Conservation (phyloP, 1,140 invertebrate species). For the Drosophila teissieri region DNA sequence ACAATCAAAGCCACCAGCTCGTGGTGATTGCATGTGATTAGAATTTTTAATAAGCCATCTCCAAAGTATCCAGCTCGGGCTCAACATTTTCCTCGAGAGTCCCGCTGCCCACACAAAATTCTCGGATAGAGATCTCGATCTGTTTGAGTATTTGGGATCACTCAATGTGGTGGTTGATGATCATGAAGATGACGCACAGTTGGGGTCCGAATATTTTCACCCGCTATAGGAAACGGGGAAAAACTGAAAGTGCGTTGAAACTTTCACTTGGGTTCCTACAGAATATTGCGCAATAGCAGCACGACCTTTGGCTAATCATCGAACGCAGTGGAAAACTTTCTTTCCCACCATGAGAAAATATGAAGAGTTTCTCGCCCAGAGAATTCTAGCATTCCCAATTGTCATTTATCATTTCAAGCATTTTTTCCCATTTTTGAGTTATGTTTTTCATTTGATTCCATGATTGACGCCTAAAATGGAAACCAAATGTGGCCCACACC, state of each 20-base stretch:
- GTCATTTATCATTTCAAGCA: constrained; percentile 63
- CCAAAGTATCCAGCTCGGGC: constrained; percentile 29
- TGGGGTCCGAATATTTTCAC: constrained; percentile 53
- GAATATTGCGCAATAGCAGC: constrained; percentile 66
- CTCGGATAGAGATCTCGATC: constrained; percentile 75
- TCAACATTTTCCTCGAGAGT: constrained; percentile 17
- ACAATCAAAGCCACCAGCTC: constrained; percentile 17
- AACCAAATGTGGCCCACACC: constrained; percentile 49
- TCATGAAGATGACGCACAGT: constrained; percentile 25
- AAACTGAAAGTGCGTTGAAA: constrained; percentile 71
- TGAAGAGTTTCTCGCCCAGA: constrained; percentile 52
- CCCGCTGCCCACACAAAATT: constrained; percentile 51
- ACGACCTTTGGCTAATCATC: constrained; percentile 44
- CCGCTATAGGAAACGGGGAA: constrained; percentile 50
- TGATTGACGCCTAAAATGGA: constrained; percentile 65
- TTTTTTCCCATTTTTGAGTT: constrained; percentile 37
- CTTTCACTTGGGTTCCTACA: constrained; percentile 70
- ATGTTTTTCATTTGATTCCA: constrained; percentile 69
- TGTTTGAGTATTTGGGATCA: constrained; percentile 39
- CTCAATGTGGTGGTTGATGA: constrained; percentile 46
- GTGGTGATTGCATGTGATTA: constrained; percentile 75
- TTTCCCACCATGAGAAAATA: constrained; percentile 51
- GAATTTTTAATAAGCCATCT: constrained; percentile 77
- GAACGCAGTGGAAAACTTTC: constrained; percentile 51
- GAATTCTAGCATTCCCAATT: constrained; percentile 53